Percentiles rank a stretch among this genome's conserved stretches.
Conservation (phyloP, 92 coral and sea anemone genomes). For the Umimayanthus chanpuru region DNA sequence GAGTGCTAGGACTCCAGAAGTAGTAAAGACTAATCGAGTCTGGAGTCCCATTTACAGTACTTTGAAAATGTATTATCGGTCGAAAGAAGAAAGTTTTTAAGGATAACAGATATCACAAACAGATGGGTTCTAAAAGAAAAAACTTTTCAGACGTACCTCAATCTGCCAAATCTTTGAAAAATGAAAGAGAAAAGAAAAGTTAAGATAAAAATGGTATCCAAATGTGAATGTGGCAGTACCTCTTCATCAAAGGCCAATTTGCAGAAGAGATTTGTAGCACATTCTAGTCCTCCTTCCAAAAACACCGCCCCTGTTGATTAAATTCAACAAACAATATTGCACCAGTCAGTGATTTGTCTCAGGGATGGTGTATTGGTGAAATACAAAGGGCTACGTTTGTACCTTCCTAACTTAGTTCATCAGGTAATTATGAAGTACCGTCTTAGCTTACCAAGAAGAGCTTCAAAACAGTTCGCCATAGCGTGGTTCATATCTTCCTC, state of each 20-base stretch:
- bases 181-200: neutral
- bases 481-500: constrained; percentile 96
- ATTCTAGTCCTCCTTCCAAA: constrained; percentile 77
- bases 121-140: too few species aligned
- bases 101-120: too few species aligned
- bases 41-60: too few species aligned
- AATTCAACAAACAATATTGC: neutral
- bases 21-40: too few species aligned
- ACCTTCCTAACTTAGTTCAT: neutral
- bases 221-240: constrained; percentile 43
- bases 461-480: constrained; percentile 99
- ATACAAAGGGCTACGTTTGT: neutral
- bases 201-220: neutral
- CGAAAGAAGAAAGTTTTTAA: too few species aligned
- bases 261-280: constrained; percentile 73
- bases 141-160: neutral
- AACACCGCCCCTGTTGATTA: constrained; percentile 79
- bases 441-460: constrained; percentile 73
- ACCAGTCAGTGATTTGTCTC: neutral
- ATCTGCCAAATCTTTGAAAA: neutral
- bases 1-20: too few species aligned
- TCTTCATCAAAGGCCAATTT: constrained; percentile 78
- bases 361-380: neutral
- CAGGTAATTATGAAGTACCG: neutral
- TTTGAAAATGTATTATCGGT: too few species aligned